These are phyloP conservation scores for Trichosurus vulpecula DNA, from an alignment of 2,797 vertebrate species.

Conservation along the genomic window DNA sequence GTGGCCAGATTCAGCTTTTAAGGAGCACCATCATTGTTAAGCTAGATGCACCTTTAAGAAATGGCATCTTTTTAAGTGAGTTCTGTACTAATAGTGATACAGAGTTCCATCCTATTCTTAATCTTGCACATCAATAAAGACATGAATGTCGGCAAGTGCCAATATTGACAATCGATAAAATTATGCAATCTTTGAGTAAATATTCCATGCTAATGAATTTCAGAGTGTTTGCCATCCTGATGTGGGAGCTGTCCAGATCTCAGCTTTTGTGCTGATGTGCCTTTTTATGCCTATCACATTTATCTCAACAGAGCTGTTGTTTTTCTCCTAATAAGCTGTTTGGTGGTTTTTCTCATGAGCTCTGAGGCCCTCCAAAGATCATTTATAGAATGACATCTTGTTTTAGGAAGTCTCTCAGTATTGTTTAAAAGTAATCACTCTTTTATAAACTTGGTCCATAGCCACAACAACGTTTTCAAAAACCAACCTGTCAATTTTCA, in stretches of 20 bases:
- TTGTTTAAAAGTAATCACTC: conserved; percentile 66
- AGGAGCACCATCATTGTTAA: conserved; percentile 63
- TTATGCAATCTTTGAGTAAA: conserved; percentile 75
- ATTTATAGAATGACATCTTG: conserved; percentile 74
- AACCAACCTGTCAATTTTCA: conserved; percentile 57
- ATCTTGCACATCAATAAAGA: conserved; percentile 78
- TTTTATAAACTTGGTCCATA: conserved; percentile 61
- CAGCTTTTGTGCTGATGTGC: conserved; percentile 45
- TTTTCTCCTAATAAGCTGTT: conserved; percentile 73
- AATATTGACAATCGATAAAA: conserved; percentile 79
- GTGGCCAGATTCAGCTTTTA: conserved; percentile 64
- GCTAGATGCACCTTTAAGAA: conserved; percentile 75
- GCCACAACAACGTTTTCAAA: conserved; percentile 48
- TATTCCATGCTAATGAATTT: conserved; percentile 74
- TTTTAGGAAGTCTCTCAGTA: conserved; percentile 66
- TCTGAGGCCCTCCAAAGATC: conserved; percentile 80
- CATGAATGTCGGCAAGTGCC: conserved; percentile 77
- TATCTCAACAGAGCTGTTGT: conserved; percentile 66
- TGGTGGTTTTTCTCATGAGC: conserved; percentile 67
- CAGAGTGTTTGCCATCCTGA: conserved; percentile 68
- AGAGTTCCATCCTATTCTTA: conserved; percentile 76
- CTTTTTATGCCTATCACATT: conserved; percentile 70
- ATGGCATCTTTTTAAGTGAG: conserved; percentile 70
- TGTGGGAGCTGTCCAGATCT: conserved; percentile 40
- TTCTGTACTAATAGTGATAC: conserved; percentile 79